A percentile compares a stretch with the other conserved stretches of the same genome.
Conservation (phyloP, 2,888 invertebrate genomes). For the Electrophaes corylata region DNA sequence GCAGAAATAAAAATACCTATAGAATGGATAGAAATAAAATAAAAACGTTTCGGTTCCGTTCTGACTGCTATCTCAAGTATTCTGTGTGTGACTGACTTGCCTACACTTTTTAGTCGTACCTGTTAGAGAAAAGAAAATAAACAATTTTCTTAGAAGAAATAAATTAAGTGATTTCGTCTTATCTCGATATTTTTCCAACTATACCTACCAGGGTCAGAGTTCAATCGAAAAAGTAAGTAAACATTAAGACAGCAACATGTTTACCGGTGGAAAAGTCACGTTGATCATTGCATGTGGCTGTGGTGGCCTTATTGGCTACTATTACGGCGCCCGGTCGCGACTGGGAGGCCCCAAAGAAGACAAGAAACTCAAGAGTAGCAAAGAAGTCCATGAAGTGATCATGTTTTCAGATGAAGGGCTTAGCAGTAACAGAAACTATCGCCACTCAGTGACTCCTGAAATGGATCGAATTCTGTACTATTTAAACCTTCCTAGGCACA, state of each 20-base stretch:
- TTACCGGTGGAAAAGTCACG: slow-evolving; percentile 10
- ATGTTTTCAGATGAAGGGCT: slow-evolving; percentile 33
- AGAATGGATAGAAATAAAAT: too few relatives aligned
- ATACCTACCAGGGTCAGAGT: too few relatives aligned
- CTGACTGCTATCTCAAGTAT: too few relatives aligned
- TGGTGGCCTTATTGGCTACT: slow-evolving; percentile 22
- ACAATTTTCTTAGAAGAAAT: too few relatives aligned
- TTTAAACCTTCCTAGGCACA: slow-evolving; percentile 21
- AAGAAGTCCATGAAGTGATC: slow-evolving; percentile 37
- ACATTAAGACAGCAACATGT: slow-evolving; percentile 1
- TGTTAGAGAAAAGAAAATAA: too few relatives aligned
- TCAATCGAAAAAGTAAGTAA: not conserved
- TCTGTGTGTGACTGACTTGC: too few relatives aligned
- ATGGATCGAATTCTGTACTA: slow-evolving; percentile 33
- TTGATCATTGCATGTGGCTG: slow-evolving; percentile 21
- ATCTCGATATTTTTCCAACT: too few relatives aligned
- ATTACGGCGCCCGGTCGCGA: slow-evolving; percentile 14
- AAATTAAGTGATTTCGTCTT: too few relatives aligned
- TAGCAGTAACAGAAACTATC: slow-evolving; percentile 23
- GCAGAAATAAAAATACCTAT: too few relatives aligned
- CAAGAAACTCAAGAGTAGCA: slow-evolving; percentile 12
- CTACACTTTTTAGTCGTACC: too few relatives aligned
- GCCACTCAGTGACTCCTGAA: slow-evolving; percentile 21
- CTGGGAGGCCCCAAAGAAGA: not conserved
- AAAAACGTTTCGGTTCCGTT: too few relatives aligned